Evolutionary conservation across 2,797 vertebrate genomes (phyloP), one percentile per base, ranked within the genome.

Genomic region (Bradypodion ventrale): DNA sequence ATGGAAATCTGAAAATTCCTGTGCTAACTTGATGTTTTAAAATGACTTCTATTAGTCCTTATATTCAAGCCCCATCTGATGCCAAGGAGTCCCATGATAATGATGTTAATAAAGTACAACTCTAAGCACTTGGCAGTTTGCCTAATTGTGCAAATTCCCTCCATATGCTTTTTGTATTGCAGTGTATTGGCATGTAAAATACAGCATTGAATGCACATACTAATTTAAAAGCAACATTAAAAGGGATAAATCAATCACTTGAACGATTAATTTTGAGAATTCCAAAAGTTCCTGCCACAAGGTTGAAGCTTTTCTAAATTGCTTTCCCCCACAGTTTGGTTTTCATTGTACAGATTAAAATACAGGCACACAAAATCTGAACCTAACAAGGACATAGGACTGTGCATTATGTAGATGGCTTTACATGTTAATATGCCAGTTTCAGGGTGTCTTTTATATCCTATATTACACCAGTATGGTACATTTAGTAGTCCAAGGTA

Each of bases 111-210:
- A 87, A 78, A 75, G 79, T 86, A 68, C 60, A 80, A 80, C 49
- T 92, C 86, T 66, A 80, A 91, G 83, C 82, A 86, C 65, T 82
- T 90, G 87, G 82, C 87, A 88, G 52, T 25, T 92, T 91, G 83
- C 87, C 89, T 89, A 75, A 92, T 89, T 74, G 3, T 87, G 56
- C 42, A 84, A n/a, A 80, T 91, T 92, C 84, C 44, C 42, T 59
- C 68, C 88, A 69, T 81, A 56, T 86, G 72, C 80, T 87, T 88
- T 80, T 83, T 91, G 76, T 66, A 79, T 88, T 85, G 80, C 84
- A 89, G 5, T 1, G 86, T 82, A 89, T 21, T 88, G 85, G 52
- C 75, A 89, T 75, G 82, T 89, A 87, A 86, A 85, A 77, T 82
- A 66, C 2, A 49, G 8, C n/a, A 75, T 82, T 90, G 85, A 87